Evolutionary conservation across 2,797 vertebrate genomes (phyloP), one percentile per base, ranked within the genome.

Genomic region (Pyrrhura leucotis): DNA sequence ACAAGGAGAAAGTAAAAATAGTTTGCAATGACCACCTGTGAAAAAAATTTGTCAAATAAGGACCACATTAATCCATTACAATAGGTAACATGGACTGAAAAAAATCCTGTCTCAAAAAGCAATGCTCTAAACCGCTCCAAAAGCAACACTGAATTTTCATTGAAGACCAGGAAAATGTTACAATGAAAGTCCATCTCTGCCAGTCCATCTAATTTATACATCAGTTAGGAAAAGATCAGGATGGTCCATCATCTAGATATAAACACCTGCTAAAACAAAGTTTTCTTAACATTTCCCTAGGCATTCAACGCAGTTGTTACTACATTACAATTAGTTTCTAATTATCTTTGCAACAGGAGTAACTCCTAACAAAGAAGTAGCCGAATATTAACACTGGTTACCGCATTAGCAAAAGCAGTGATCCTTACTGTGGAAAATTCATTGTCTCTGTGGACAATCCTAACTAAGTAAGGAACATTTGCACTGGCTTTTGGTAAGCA

Each of bases 1-100:
- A 89, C 44, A 93, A 76, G 74, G 44, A 94, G 71, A 94, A 90
- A 92, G 93, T 77, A 48, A 96, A 95, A 94, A 87, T 69, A 47
- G 13, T 79, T 93, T 82, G 37, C 23, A 77, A 71, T 72, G 77
- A 56, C 81, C 67, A 92, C 74, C 86, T 87, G 14, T 66, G 88
- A 91, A 77, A 75, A 91, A 45, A 47, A 74, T 39, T 76, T 89
- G 17, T 77, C 61, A 89, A 95, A 79, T 51, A 67, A 1, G 45
- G 62, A 85, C n/a, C 39, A 85, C 35, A 56, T 1, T 50, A 61
- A 85, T 19, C 66, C 66, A 50, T 7, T 56, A 65, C 62, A 89
- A 71, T 2, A 76, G 47, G 12, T 15, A 82, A 75, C 25, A 40
- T 0, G 2, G 29, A 35, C 8, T 80, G 53, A 89, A 78, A 86